A percentile compares a stretch with the other conserved stretches of the same genome.
Evolutionary conservation across 2,888 invertebrate genomes (phyloP).

Genomic region (Eristalis intricaria): DNA sequence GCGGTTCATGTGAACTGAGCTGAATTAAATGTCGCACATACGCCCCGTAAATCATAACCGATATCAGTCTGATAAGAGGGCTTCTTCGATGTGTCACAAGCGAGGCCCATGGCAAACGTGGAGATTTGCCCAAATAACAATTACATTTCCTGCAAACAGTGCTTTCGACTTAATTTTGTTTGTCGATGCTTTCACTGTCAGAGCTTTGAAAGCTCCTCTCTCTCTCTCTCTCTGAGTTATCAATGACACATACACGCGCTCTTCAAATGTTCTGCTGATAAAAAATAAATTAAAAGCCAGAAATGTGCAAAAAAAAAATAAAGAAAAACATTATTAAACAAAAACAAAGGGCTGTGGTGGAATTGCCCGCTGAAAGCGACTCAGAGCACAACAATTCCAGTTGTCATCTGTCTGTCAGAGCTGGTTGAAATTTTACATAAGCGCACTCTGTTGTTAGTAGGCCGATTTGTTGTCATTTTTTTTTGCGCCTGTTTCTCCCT

Average conservation of each 20-base stretch:
- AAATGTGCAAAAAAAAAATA: neutral
- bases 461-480: conserved; percentile 1
- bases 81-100: neutral
- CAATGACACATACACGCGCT: conserved; percentile 26
- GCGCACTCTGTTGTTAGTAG: conserved; percentile 36
- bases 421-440: neutral
- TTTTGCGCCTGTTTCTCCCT: neutral
- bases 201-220: neutral
- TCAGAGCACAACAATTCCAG: conserved; percentile 20
- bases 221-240: neutral
- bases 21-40: conserved; percentile 28
- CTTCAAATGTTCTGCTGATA: conserved; percentile 27
- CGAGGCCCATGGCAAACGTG: neutral
- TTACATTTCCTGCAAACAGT: conserved; percentile 6
- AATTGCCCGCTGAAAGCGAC: neutral
- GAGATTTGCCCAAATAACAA: conserved; percentile 31
- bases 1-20: neutral
- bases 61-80: neutral
- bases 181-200: neutral
- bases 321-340: neutral
- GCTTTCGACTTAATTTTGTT: neutral
- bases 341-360: conserved; percentile 1
- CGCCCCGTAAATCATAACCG: conserved; percentile 31
- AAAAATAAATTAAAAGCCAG: conserved; percentile 8
- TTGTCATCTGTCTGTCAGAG: conserved; percentile 13